Conservation (phyloP, 2,797 vertebrate genomes). For the Potorous gilbertii region DNA sequence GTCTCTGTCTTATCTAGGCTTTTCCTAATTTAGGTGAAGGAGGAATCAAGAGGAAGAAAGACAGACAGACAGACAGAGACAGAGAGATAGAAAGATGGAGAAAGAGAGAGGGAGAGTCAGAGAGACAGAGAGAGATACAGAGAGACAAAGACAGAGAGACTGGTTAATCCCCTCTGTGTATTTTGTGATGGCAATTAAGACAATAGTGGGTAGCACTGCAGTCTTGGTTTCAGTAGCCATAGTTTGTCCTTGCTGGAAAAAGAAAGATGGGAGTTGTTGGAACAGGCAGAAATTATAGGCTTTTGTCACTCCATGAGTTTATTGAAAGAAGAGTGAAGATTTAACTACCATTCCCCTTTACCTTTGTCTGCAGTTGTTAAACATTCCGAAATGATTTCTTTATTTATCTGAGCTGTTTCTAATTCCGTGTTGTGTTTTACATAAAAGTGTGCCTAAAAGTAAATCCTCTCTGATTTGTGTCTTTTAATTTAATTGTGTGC, state of each 20-base stretch:
- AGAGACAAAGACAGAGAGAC: not conserved
- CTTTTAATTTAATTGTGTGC: not conserved
- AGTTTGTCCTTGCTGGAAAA: not conserved
- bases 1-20: not conserved
- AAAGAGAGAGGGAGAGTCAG: no score
- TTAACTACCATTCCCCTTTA: not conserved
- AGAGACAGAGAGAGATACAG: not conserved
- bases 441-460: not conserved
- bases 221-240: not conserved
- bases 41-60: fast-evolving
- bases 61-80: no score
- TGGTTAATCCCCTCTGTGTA: not conserved
- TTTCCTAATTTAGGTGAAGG: not conserved
- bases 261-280: not conserved
- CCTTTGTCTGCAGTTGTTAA: not conserved
- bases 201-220: not conserved
- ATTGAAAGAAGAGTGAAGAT: not conserved
- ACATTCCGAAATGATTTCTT: not conserved
- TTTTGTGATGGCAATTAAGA: not conserved
- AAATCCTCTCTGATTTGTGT: not conserved
- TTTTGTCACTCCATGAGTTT: not conserved
- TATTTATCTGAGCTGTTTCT: not conserved
- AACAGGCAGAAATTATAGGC: not conserved
- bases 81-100: no score
- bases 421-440: not conserved